phyloP scores from a whole-genome alignment of 2,797 vertebrate species.

The Myoxocephalus aenaeus region DNA sequence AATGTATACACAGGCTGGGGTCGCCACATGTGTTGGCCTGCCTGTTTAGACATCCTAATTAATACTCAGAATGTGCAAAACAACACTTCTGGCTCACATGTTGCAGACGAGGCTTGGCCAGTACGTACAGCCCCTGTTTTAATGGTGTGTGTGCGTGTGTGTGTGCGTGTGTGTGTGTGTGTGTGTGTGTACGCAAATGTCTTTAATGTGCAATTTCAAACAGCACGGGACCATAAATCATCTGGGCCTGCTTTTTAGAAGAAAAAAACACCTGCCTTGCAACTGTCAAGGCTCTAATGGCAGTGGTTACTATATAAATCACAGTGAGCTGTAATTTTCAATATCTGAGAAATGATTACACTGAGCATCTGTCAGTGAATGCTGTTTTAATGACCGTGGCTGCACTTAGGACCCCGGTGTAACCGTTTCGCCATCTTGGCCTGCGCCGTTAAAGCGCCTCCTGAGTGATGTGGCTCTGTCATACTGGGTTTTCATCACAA shows the following conservation, averaged over 20 bases:
- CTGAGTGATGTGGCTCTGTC: slow-evolving; percentile 73
- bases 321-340: slow-evolving; percentile 77
- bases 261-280: slow-evolving; percentile 77
- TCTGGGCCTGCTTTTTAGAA: slow-evolving; percentile 60
- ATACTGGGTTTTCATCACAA: slow-evolving; percentile 62
- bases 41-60: slow-evolving; percentile 80
- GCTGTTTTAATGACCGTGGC: slow-evolving; percentile 77
- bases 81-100: slow-evolving; percentile 61
- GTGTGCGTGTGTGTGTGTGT: neutral
- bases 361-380: slow-evolving; percentile 78
- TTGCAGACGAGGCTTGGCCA: slow-evolving; percentile 35
- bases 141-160: neutral
- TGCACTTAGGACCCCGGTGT: slow-evolving; percentile 64
- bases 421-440: slow-evolving; percentile 66
- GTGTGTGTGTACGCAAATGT: slow-evolving; percentile 38
- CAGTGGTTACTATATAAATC: slow-evolving; percentile 78
- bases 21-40: slow-evolving; percentile 66
- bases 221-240: slow-evolving; percentile 70
- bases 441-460: slow-evolving; percentile 70
- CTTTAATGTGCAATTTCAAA: slow-evolving; percentile 74
- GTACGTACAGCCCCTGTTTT: slow-evolving; percentile 23
- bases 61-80: slow-evolving; percentile 70
- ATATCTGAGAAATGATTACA: slow-evolving; percentile 81
- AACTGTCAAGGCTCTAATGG: slow-evolving; percentile 74
- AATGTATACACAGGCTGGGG: slow-evolving; percentile 70